Base-by-base conservation (phyloP, 2,888 invertebrate species). In the Cosmia pyralina region DNA sequence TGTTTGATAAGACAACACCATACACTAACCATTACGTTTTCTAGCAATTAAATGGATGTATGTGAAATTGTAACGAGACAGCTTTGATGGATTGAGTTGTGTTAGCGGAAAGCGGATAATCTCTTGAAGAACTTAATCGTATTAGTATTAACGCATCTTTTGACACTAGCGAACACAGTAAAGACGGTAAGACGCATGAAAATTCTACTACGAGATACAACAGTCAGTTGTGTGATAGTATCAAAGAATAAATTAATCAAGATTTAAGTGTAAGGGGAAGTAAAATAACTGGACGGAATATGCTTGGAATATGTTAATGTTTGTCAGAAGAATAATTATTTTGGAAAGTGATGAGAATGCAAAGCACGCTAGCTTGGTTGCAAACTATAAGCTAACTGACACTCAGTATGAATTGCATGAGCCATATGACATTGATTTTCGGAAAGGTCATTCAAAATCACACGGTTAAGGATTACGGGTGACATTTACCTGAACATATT, bases 1-100 rank as follows among this genome's bases (percentile, higher is more conserved):
- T 62, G 64, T 53, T 71, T 65, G 85, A 87, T 85, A 86, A 85
- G 65, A 69, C 82, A 70, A 77, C 71, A 78, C 75, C 70, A 81
- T 85, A 75, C 53, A 34, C 52, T 38, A 57, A 66, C 59, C 79
- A 85, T 85, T 69, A 73, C 64, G 55, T 77, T 86, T 79, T 86
- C 83, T 85, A 85, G 68, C 65, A 74, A 77, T 63, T 69, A 74
- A 79, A 77, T 81, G 58, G 52, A 34, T 22, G 34, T 67, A 66
- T 72, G 60, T 67, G 78, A 72, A 86, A 86, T 64, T 71, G 59
- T 85, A 76, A 72, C 59, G 58, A 76, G 66, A 46, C 62, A 59
- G 60, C 58, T 79, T 71, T 83, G 79, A 79, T 79, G 59, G 44
- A 57, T 60, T 63, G 44, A 17, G 48, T 69, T 75, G 53, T 73